Base-by-base conservation (phyloP, 2,113 vertebrate species). In the Chrysochloris asiatica region DNA sequence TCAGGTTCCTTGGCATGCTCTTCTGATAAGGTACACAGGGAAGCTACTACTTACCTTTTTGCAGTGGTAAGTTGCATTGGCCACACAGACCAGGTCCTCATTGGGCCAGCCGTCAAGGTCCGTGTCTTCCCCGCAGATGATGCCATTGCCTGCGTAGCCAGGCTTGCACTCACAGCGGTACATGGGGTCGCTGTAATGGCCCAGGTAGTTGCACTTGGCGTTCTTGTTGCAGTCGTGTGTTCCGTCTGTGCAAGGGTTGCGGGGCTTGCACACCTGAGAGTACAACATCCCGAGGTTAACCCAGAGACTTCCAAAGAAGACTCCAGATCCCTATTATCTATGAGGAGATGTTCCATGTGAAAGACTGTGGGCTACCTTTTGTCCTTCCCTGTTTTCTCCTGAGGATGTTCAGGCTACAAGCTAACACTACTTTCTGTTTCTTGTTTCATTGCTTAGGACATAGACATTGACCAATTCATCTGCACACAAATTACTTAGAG, bases 81-180 rank as follows among this genome's bases (percentile, higher is more conserved):
- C 98, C 96, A 99, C 99, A 93, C 99, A 99, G 76, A 94, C 95
- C 76, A 99, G 98, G 91, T 99, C 92, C 67, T 97, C 98, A 71
- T 99, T 99, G 92, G 99, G 99, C 99, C 99, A 99, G 86, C 99
- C 99, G 8, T 99, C 99, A 86, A 99, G 97, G 93, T 99, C 99
- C 8, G 97, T 98, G 95, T 99, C 99, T 97, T 99, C 99, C 92
- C 99, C 99, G 0, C 99, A 99, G 94, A 99, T 99, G 47, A 98
- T 97, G 65, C 99, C 99, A 1, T 99, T 99, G 65, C 99, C 99
- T 0, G 99, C 99, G 22, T 99, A 99, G 38, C 99, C 99, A 36
- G 99, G 99, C 96, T 97, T 99, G 97, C 99, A 99, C 96, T 99
- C 99, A 10, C 99, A 99, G 86, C 99, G 99, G 97, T 98, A 99